Percentiles rank a stretch among this genome's conserved stretches.
phyloP scores from a whole-genome alignment of 2,888 invertebrate species.

The Ormyrus nitidulus region DNA sequence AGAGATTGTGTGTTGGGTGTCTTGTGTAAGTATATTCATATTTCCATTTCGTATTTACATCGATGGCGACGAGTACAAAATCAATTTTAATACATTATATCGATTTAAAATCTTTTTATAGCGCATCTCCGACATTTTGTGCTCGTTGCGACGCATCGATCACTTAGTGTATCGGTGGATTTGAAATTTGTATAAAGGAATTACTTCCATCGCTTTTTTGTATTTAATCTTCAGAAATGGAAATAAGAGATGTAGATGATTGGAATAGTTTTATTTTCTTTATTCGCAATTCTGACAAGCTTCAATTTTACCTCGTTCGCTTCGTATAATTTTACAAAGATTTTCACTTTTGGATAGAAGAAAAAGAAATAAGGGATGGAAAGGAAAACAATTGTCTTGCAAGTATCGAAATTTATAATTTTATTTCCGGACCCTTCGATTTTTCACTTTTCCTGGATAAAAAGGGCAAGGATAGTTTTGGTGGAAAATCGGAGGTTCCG shows the following conservation, averaged over 20 bases:
- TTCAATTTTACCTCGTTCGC: slow-evolving; percentile 26
- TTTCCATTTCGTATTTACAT: background rate
- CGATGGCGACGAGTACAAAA: background rate
- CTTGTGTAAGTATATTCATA: slow-evolving; percentile 1
- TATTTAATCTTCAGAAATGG: background rate
- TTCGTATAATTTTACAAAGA: slow-evolving; percentile 14
- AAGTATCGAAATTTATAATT: background rate
- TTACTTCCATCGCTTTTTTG: background rate
- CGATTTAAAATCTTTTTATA: too few species aligned
- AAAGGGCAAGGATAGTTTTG: background rate
- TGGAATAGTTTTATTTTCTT: slow-evolving; percentile 2
- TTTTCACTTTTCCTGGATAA: background rate
- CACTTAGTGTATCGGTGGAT: background rate
- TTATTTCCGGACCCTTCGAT: background rate
- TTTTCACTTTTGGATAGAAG: slow-evolving; percentile 26
- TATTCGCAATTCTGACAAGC: background rate
- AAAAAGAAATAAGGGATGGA: background rate
- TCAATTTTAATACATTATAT: background rate
- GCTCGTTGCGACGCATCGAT: background rate
- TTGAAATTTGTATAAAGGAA: slow-evolving; percentile 27
- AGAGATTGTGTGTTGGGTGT: slow-evolving; percentile 7
- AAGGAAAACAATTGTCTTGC: background rate
- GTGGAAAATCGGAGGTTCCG: background rate
- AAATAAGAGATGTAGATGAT: background rate
- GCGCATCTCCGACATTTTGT: background rate